Base-by-base conservation (phyloP, 2,888 invertebrate genomes). In the Ceratothoa steindachneri region DNA sequence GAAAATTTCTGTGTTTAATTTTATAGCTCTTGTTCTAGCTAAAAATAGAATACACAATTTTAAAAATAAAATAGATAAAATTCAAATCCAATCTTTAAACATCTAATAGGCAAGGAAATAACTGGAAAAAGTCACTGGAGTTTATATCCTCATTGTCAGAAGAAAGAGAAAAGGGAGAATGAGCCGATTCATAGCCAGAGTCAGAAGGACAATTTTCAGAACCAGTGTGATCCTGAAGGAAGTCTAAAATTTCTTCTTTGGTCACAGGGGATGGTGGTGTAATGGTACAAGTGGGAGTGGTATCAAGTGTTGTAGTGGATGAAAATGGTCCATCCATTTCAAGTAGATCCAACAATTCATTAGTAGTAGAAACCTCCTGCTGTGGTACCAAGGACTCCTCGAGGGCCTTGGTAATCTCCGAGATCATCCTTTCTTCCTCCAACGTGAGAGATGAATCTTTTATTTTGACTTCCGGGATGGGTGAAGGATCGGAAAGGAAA, bases 211-310 rank as follows among this genome's bases (percentile, higher is more conserved):
- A 41, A 55, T 22, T 19, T 1, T 60, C 60, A n/a, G 12, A 2
- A 51, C 19, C 67, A 19, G 60, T 27, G 12, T 22, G 15, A 28
- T 67, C 77, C 69, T 77, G 67, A 24, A 77, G 67, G 68, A 74
- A 77, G 65, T 74, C 73, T 52, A 73, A 41, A 15, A 77, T 73
- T 30, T 77, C 72, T 22, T 73, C 77, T 69, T 77, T 77, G 27
- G 66, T 74, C 15, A 77, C 65, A n/a, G 77, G 73, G 22, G 77
- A 76, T 41, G 70, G 24, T 52, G 67, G 41, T 9, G 41, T 41
- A 5, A n/a, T n/a, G n/a, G n/a, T n/a, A n/a, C n/a, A n/a, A n/a
- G n/a, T n/a, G n/a, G n/a, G n/a, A n/a, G n/a, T n/a, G n/a, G n/a
- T n/a, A n/a, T n/a, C n/a, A n/a, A n/a, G n/a, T n/a, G n/a, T n/a